Percentiles rank a stretch among this genome's conserved stretches.
Evolutionary conservation across 2,888 invertebrate species (phyloP).

Genomic region (Acanthosoma haemorrhoidale): DNA sequence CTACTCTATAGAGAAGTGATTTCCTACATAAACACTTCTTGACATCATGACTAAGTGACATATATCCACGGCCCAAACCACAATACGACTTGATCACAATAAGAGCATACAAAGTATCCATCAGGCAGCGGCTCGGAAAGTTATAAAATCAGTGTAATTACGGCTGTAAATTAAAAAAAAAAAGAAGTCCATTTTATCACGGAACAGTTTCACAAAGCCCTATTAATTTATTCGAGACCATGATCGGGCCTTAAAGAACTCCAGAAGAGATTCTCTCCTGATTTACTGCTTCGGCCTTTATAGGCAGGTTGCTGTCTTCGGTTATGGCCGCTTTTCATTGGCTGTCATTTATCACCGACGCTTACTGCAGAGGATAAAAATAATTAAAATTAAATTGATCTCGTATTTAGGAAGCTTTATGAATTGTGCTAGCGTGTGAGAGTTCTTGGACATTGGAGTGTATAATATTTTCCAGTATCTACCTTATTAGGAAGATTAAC

Average conservation of each 20-base stretch:
- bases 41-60: no score
- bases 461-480: no score
- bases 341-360: not conserved
- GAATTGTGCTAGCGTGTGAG: no score
- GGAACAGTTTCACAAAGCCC: not conserved
- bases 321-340: not conserved
- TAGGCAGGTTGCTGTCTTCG: not conserved
- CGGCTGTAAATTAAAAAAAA: not conserved
- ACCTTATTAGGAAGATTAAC: no score
- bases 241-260: conserved; percentile 3
- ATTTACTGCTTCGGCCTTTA: conserved; percentile 1
- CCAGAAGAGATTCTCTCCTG: not conserved
- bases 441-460: no score
- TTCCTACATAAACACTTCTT: no score
- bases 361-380: no score
- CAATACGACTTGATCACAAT: no score
- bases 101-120: not conserved
- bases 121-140: not conserved
- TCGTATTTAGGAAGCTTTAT: no score
- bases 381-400: no score
- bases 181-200: not conserved
- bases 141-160: conserved; percentile 1
- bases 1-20: no score
- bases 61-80: no score
- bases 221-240: conserved; percentile 20